Percentiles rank a stretch among this genome's conserved stretches.
Conservation (phyloP, 2,113 vertebrate species). For the Oncorhynchus masou region DNA sequence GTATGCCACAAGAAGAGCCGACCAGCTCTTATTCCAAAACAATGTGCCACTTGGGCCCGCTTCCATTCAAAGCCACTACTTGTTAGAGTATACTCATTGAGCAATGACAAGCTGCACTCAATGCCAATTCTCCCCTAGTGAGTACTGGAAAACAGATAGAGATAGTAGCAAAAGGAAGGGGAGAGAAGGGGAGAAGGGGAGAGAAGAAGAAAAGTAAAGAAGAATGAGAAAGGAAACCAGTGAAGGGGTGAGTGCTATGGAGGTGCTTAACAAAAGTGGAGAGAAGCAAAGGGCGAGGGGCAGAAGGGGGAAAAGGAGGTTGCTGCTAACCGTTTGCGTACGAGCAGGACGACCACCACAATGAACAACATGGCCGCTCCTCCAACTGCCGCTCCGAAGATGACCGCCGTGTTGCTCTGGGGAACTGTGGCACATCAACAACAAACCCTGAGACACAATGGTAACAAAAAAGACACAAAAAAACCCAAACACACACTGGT, state of each 20-base stretch:
- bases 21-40: conserved; percentile 65
- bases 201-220: too few relatives aligned
- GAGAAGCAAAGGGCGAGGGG: too few relatives aligned
- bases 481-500: neutral
- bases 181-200: too few relatives aligned
- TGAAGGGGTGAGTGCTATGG: conserved; percentile 11
- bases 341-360: conserved; percentile 69
- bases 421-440: conserved; percentile 38
- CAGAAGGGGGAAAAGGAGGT: neutral
- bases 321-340: conserved; percentile 76
- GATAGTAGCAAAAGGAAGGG: conserved; percentile 24
- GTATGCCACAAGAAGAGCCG: conserved; percentile 32
- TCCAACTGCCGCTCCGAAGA: conserved; percentile 63
- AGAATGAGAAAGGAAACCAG: too few relatives aligned
- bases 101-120: conserved; percentile 63
- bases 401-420: conserved; percentile 64
- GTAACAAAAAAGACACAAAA: neutral
- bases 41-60: conserved; percentile 62
- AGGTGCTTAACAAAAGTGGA: conserved; percentile 21
- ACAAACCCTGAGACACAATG: neutral
- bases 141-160: conserved; percentile 56
- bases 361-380: conserved; percentile 69
- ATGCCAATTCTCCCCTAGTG: conserved; percentile 54
- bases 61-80: conserved; percentile 60
- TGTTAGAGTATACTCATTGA: conserved; percentile 54